These are phyloP conservation scores for Lateolabrax maculatus DNA, from an alignment of 2,797 vertebrate species.

Conservation along the genomic window DNA sequence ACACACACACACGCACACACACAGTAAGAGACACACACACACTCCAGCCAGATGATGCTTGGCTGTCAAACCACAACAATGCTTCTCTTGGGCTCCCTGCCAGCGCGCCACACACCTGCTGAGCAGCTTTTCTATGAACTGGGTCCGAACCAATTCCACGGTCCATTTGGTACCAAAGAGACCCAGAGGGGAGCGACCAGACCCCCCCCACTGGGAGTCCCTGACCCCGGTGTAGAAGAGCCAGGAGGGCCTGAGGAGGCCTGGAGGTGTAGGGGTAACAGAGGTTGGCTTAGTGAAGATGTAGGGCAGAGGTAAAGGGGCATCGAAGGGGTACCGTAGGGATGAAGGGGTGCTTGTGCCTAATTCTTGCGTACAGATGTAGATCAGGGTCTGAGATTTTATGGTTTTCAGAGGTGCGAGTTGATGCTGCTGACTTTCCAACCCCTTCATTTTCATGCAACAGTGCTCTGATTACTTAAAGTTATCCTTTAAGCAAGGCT, in stretches of 20 bases:
- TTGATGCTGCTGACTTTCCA: not conserved
- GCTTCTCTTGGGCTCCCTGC: constrained; percentile 41
- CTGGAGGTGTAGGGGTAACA: constrained; percentile 27
- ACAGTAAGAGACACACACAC: constrained; percentile 25
- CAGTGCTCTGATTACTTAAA: not conserved
- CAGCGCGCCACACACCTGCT: constrained; percentile 36
- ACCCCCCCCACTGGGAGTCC: constrained; percentile 54
- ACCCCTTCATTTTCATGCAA: not conserved
- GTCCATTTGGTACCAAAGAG: constrained; percentile 74
- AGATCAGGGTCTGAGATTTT: constrained; percentile 46
- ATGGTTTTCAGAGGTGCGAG: not conserved
- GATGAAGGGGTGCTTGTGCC: not conserved
- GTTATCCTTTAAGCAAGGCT: not conserved
- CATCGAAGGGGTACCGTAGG: not conserved
- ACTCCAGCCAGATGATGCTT: constrained; percentile 9
- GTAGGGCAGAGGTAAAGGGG: constrained; percentile 47
- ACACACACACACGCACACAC: constrained; percentile 17
- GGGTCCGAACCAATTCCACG: constrained; percentile 73
- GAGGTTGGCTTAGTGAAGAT: constrained; percentile 45
- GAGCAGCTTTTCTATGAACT: constrained; percentile 61
- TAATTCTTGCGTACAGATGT: constrained; percentile 65
- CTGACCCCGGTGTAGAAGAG: constrained; percentile 51
- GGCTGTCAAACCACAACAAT: constrained; percentile 42
- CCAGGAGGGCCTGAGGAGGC: constrained; percentile 17
- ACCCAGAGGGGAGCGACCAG: constrained; percentile 36